Evolutionary conservation across 1,140 invertebrate species (phyloP).

Genomic region (Penaeus vannamei): DNA sequence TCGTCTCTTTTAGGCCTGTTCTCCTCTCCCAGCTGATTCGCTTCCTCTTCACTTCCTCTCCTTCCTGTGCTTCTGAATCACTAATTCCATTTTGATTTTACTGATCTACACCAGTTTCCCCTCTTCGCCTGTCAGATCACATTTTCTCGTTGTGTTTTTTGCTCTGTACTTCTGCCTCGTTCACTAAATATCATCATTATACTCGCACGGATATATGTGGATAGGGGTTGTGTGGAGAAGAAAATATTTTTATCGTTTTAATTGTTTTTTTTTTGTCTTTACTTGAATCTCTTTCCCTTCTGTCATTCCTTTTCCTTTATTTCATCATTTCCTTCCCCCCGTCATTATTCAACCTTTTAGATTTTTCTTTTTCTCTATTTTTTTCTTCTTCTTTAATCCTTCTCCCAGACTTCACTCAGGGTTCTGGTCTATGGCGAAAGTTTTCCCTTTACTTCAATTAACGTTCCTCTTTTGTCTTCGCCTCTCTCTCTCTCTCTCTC

Average conservation of each 20-base stretch:
- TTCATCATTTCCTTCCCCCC: neutral
- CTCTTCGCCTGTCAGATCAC: no score
- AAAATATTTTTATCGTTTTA: no score
- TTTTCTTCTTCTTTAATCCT: neutral
- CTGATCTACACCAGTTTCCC: neutral
- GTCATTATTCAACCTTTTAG: neutral
- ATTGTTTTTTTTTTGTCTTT: neutral
- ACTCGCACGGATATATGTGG: no score
- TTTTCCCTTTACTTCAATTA: neutral
- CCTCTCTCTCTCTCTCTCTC: no score
- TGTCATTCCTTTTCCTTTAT: neutral
- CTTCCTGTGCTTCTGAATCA: neutral
- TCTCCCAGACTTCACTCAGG: neutral
- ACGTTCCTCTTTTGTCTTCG: neutral
- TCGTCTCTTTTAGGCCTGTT: no score
- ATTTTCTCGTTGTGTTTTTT: no score
- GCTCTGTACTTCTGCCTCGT: no score
- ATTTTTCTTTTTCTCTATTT: neutral
- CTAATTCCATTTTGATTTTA: neutral
- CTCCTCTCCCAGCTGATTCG: no score
- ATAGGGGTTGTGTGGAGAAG: no score
- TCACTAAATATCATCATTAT: no score
- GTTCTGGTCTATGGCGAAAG: conserved; percentile 11
- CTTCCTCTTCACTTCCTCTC: neutral
- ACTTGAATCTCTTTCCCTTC: neutral